A percentile compares a stretch with the other conserved stretches of the same genome.
These are phyloP conservation scores for Maccullochella peelii DNA, from an alignment of 2,113 vertebrate species.

Conservation along the genomic window DNA sequence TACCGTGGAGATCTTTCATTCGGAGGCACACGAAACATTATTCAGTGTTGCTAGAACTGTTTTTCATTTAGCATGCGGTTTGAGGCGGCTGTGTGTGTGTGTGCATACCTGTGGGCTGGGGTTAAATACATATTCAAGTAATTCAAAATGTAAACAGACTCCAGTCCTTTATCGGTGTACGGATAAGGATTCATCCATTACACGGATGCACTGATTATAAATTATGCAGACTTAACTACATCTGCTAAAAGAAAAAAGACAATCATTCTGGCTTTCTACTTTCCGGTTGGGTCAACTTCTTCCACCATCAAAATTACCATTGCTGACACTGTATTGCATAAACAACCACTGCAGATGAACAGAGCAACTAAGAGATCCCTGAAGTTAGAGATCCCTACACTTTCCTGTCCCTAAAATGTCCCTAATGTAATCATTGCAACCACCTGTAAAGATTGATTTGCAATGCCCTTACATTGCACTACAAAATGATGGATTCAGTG, in stretches of 20 bases:
- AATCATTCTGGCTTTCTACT: not conserved
- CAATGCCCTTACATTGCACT: not conserved
- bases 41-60: slow-evolving; percentile 3
- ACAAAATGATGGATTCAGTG: not conserved
- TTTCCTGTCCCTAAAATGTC: not conserved
- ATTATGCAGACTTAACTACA: not conserved
- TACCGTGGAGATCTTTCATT: slow-evolving; percentile 27
- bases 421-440: not conserved
- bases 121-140: slow-evolving; percentile 31
- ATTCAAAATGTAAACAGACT: slow-evolving; percentile 34
- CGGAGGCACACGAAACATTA: slow-evolving; percentile 12
- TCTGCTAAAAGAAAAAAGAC: not conserved
- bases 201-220: not conserved
- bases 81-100: slow-evolving; percentile 29
- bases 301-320: not conserved
- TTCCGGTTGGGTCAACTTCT: not conserved
- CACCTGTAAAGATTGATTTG: not conserved
- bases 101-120: slow-evolving; percentile 24
- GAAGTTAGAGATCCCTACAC: not conserved
- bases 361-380: not conserved
- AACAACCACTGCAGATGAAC: not conserved
- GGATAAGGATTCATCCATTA: not conserved
- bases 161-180: not conserved
- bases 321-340: not conserved
- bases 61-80: slow-evolving; percentile 12